phyloP scores from a whole-genome alignment of 2,888 invertebrate species.

The Sclerodermus sp. region DNA sequence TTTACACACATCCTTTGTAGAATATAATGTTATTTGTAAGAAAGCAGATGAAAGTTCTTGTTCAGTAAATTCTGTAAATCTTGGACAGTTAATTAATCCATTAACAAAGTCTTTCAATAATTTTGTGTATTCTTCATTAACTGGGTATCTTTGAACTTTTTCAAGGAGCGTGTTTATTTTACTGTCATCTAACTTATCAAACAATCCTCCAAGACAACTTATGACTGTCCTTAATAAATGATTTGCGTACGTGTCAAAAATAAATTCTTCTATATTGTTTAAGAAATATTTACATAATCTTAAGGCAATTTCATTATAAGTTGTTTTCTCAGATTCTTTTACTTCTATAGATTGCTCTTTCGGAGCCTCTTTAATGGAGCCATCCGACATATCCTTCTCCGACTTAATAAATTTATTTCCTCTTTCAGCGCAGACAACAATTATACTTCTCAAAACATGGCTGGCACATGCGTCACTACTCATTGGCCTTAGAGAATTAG shows the following conservation, averaged over 20 bases:
- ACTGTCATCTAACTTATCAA: slow-evolving; percentile 38
- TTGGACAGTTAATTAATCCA: slow-evolving; percentile 73
- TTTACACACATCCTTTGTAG: slow-evolving; percentile 65
- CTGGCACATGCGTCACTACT: slow-evolving; percentile 78
- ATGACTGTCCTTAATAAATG: slow-evolving; percentile 74
- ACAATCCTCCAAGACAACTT: slow-evolving; percentile 71
- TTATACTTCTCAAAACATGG: slow-evolving; percentile 75
- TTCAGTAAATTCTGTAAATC: slow-evolving; percentile 73
- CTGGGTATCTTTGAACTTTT: slow-evolving; percentile 32
- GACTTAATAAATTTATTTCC: slow-evolving; percentile 56
- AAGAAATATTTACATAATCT: slow-evolving; percentile 75
- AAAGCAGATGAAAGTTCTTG: slow-evolving; percentile 73
- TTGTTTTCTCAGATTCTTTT: slow-evolving; percentile 45
- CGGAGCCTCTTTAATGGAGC: background rate
- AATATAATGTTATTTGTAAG: slow-evolving; percentile 67
- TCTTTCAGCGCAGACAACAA: slow-evolving; percentile 62
- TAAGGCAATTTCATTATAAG: slow-evolving; percentile 67
- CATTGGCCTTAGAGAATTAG: slow-evolving; percentile 69
- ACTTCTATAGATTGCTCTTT: slow-evolving; percentile 17
- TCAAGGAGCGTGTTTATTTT: slow-evolving; percentile 16
- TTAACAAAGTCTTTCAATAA: slow-evolving; percentile 42
- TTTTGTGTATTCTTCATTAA: slow-evolving; percentile 58
- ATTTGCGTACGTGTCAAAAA: slow-evolving; percentile 77
- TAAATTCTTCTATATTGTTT: slow-evolving; percentile 84
- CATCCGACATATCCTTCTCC: background rate